Evolutionary conservation across 2,888 invertebrate genomes (phyloP).

Genomic region (Lumbricus terrestris): DNA sequence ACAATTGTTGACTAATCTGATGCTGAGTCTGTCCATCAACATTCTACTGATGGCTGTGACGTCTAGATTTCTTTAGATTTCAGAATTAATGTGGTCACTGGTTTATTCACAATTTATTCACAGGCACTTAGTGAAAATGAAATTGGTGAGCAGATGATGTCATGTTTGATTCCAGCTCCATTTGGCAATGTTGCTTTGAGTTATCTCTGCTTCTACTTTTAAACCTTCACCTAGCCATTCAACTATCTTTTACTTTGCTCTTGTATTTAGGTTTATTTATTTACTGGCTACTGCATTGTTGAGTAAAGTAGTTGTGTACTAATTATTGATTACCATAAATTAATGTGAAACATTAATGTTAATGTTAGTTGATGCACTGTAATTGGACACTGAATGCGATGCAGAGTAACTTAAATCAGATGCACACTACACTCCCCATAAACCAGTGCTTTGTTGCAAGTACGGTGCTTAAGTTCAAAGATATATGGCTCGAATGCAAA

Average conservation of each 20-base stretch:
- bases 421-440: too few relatives aligned
- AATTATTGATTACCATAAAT: too few relatives aligned
- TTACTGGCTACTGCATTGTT: not conserved
- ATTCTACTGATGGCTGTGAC: not conserved
- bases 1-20: conserved; percentile 32
- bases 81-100: not conserved
- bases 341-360: too few relatives aligned
- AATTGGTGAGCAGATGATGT: not conserved
- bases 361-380: not conserved
- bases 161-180: not conserved
- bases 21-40: not conserved
- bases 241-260: not conserved
- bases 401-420: too few relatives aligned
- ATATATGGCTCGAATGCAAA: too few relatives aligned
- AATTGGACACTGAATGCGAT: not conserved
- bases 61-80: not conserved
- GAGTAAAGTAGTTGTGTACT: too few relatives aligned
- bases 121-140: not conserved
- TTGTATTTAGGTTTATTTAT: not conserved
- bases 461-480: too few relatives aligned
- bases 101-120: not conserved
- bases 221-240: not conserved
- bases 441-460: too few relatives aligned
- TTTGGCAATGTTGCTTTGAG: not conserved
- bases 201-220: not conserved